Evolutionary conservation across 2,888 invertebrate genomes (phyloP), one percentile per base, ranked within the genome.

Genomic region (Hirtodrosophila duncani): DNA sequence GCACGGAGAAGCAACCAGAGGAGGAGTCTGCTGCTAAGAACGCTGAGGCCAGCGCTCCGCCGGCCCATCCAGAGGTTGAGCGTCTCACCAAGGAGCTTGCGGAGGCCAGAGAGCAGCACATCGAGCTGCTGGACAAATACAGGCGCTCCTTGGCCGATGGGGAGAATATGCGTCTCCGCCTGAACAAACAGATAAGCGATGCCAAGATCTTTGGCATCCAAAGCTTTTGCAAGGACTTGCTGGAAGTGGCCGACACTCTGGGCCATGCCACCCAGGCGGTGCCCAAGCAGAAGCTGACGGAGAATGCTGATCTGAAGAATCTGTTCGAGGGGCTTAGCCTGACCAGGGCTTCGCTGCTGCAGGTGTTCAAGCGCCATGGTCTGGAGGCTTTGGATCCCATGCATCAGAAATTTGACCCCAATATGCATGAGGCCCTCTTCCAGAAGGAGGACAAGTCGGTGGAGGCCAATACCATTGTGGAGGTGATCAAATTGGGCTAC

Each of bases 151-250:
- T 99, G 57, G 99, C 99, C 0, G 99, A 99, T 78, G 92, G 94
- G 20, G 99, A 99, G 89, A 99, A 99, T 87, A 90, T 97, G 30
- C 89, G 99, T 13, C 90, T 90, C 37, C 90, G 99, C 44, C 91
- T 98, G 86, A 91, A 92, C 67, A 97, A 97, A 86, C 98, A 98
- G 87, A 93, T 98, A 4, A 92, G 93, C 16, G 98, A 99, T 84
- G 96, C 97, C 0, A 98, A 98, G 88, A 88, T 94, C 3, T 99
- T 95, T 88, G 98, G 97, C 4, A 97, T 99, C 75, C 99, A 99
- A 88, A 91, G 93, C 67, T 99, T 99, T 88, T 98, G 98, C 87
- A 99, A 99, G 87, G 99, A 99, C 88, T 88, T 99, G 16, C 88
- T 99, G 1, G 99, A 98, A 88, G 95, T 95, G 16, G 96, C 98